phyloP scores from a whole-genome alignment of 1,140 invertebrate genomes.

The Galleria mellonella region DNA sequence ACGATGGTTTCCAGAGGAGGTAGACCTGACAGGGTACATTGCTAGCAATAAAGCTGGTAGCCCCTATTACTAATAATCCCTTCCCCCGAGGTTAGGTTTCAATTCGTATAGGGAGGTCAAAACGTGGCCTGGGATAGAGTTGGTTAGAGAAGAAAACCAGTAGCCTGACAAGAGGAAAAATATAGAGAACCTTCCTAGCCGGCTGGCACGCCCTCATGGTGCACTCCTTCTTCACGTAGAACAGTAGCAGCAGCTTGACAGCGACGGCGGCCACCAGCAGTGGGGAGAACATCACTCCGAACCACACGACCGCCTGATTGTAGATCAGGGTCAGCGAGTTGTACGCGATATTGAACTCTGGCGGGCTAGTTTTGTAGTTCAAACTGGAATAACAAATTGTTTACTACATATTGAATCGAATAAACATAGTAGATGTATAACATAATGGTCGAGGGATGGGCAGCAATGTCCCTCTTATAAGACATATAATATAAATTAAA shows the following conservation, averaged over 20 bases:
- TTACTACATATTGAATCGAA: too few species aligned
- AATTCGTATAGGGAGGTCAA: too few species aligned
- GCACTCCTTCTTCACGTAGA: conserved; percentile 78
- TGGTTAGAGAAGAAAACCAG: too few species aligned
- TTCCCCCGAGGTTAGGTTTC: too few species aligned
- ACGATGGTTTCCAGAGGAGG: too few species aligned
- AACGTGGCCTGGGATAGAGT: too few species aligned
- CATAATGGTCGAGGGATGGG: background rate
- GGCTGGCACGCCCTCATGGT: conserved; percentile 76
- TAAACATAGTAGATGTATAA: background rate
- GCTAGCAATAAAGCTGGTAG: too few species aligned
- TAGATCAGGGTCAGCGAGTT: conserved; percentile 85
- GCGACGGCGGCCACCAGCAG: conserved; percentile 76
- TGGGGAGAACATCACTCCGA: conserved; percentile 82
- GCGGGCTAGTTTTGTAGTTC: conserved; percentile 41
- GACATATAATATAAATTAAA: background rate
- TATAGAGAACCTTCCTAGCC: conserved; percentile 51
- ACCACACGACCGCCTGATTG: conserved; percentile 84
- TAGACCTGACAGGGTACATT: too few species aligned
- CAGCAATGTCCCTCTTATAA: background rate
- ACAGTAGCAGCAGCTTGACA: conserved; percentile 80
- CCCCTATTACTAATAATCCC: too few species aligned
- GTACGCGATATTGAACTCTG: conserved; percentile 83
- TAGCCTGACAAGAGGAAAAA: too few species aligned
- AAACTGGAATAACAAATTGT: conserved; percentile 20